These are phyloP conservation scores for Octopus sinensis DNA, from an alignment of 1,140 invertebrate genomes.

Conservation along the genomic window DNA sequence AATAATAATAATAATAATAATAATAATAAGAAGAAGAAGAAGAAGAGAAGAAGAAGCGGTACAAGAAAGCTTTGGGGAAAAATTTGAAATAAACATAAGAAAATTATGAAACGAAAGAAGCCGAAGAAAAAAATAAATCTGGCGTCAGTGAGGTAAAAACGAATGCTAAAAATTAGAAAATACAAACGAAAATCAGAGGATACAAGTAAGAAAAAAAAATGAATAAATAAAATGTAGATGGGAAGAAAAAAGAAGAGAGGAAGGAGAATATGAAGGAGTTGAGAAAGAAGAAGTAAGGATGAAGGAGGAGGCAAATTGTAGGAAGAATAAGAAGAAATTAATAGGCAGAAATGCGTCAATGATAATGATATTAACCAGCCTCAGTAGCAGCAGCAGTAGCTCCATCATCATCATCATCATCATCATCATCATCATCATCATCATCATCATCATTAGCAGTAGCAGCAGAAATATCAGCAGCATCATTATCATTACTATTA, in stretches of 20 bases:
- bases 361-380: no score
- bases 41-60: not conserved
- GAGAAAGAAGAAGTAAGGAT: no score
- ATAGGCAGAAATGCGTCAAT: no score
- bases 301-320: no score
- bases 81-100: not conserved
- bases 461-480: no score
- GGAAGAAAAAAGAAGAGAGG: not conserved
- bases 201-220: not conserved
- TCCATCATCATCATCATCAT: no score
- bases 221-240: not conserved
- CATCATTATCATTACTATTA: no score
- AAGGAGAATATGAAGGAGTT: not conserved
- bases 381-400: no score
- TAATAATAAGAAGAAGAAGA: not conserved
- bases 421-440: no score
- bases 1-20: not conserved
- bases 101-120: not conserved
- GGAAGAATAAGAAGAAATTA: no score
- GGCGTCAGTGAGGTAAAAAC: not conserved
- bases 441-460: no score
- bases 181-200: not conserved
- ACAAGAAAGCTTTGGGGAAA: not conserved
- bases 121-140: not conserved
- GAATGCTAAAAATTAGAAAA: not conserved